Evolutionary conservation across 2,113 vertebrate genomes (phyloP).

Genomic region (Hydrolagus affinis): DNA sequence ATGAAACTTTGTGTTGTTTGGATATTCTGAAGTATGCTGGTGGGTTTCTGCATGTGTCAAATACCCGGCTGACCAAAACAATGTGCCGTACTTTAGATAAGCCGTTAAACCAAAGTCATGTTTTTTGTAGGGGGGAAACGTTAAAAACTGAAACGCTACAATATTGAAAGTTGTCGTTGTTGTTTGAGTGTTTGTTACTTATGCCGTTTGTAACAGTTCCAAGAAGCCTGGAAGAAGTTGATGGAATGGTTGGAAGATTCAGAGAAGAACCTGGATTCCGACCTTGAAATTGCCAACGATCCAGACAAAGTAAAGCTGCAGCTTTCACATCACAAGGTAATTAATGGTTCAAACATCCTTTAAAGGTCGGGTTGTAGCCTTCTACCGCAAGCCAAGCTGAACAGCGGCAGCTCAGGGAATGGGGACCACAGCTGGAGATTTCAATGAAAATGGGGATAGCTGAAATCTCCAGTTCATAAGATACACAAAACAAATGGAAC

Average conservation of each 20-base stretch:
- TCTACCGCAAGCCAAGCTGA: background rate
- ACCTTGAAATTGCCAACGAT: conserved; percentile 95
- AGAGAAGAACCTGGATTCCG: conserved; percentile 79
- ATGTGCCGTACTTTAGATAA: too few relatives aligned
- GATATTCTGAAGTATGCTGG: too few relatives aligned
- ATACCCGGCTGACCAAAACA: too few relatives aligned
- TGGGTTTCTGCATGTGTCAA: too few relatives aligned
- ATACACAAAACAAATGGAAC: too few relatives aligned
- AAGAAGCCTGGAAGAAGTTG: conserved; percentile 90
- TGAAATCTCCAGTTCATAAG: too few relatives aligned
- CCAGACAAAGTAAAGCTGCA: conserved; percentile 94
- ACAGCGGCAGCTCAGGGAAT: too few relatives aligned
- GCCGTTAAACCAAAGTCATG: too few relatives aligned
- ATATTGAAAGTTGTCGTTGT: background rate
- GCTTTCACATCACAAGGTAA: conserved; percentile 86
- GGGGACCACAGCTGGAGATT: too few relatives aligned
- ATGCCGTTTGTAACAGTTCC: conserved; percentile 65
- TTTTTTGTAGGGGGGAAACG: too few relatives aligned
- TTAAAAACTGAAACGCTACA: background rate
- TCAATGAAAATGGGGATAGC: too few relatives aligned
- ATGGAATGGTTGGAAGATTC: conserved; percentile 95
- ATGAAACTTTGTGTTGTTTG: too few relatives aligned
- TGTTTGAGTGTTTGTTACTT: conserved; percentile 21
- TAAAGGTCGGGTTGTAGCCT: background rate
- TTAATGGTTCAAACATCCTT: conserved; percentile 2